Base-by-base conservation (phyloP, 2,113 vertebrate genomes). In the Polyodon spathula region DNA sequence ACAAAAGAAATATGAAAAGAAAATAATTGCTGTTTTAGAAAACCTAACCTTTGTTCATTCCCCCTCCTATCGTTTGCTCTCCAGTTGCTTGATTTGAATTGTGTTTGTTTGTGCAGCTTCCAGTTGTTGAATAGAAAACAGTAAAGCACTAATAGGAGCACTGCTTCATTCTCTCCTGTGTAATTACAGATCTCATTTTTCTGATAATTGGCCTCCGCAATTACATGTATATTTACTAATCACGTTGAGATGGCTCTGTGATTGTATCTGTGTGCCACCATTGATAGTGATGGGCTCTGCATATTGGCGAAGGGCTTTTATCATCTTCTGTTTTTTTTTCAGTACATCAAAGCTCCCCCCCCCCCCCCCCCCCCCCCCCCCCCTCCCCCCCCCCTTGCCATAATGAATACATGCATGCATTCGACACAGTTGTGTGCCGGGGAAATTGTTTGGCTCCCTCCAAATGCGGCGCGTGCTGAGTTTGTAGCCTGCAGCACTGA, bases 221-320 rank as follows among this genome's bases (percentile, higher is more conserved):
- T 98, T 90, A 97, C 92, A 97, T 97, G 93, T 97, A 97, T 96
- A 95, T 94, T 99, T 97, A 97, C 92, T 91, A 86, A 93, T 93
- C 82, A 89, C 89, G 81, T 78, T 85, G 84, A 74, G 79, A 63
- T 54, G 42, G 61, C 83, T 76, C 74, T 56, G 76, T 78, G 68
- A 58, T 78, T 81, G 84, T 80, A 77, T 85, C 82, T 86, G 60
- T 81, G 74, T 81, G 80, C 82, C 86, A 76, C 84, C 81, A 84
- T 81, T 79, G 81, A 81, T 87, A 86, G 90, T 91, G 89, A 87
- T 85, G 82, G 78, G 61, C 71, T 63, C 73, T 74, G 62, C 85
- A 86, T 86, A 90, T 89, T 90, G 85, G 86, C 75, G 80, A 76
- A 79, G 80, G 81, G 86, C 91, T 92, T 93, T 95, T 86, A 92